phyloP scores from a whole-genome alignment of 2,797 vertebrate species.

The Mionectes olivaceus region DNA sequence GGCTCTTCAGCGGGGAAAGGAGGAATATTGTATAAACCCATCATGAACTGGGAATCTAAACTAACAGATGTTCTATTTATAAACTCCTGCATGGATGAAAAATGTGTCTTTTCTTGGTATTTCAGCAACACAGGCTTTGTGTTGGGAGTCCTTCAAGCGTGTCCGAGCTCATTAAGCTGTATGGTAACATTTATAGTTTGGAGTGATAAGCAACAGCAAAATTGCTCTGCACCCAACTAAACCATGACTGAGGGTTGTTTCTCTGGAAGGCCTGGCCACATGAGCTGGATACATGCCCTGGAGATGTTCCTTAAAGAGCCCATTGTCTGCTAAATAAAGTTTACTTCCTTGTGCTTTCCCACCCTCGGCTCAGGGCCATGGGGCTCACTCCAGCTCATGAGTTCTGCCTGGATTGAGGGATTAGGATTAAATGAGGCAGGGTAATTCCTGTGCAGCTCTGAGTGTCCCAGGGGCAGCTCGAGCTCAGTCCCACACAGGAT shows the following conservation, averaged over 20 bases:
- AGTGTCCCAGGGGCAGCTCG: not conserved
- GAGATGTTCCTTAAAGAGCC: not conserved
- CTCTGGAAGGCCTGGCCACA: conserved; percentile 10
- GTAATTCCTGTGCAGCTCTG: not conserved
- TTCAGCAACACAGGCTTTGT: conserved; percentile 37
- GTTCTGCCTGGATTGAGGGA: not conserved
- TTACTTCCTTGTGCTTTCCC: conserved; percentile 45
- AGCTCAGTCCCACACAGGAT: rapidly evolving
- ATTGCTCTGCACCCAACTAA: conserved; percentile 14
- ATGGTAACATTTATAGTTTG: conserved; percentile 31
- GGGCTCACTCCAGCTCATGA: not conserved
- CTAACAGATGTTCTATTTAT: conserved; percentile 57
- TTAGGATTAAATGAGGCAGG: not conserved
- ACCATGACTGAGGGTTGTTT: conserved; percentile 21
- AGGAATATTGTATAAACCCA: not conserved
- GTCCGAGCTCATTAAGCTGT: conserved; percentile 28
- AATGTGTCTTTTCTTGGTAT: conserved; percentile 17
- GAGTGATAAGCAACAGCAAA: not conserved
- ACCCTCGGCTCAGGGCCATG: not conserved
- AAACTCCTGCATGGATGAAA: conserved; percentile 13
- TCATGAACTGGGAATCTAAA: not conserved
- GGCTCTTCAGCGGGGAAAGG: conserved; percentile 13
- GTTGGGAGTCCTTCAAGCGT: not conserved
- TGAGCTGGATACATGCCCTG: not conserved
- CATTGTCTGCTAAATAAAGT: conserved; percentile 26